A percentile compares a stretch with the other conserved stretches of the same genome.
These are phyloP conservation scores for Sylvia atricapilla DNA, from an alignment of 2,113 vertebrate genomes.

Conservation along the genomic window DNA sequence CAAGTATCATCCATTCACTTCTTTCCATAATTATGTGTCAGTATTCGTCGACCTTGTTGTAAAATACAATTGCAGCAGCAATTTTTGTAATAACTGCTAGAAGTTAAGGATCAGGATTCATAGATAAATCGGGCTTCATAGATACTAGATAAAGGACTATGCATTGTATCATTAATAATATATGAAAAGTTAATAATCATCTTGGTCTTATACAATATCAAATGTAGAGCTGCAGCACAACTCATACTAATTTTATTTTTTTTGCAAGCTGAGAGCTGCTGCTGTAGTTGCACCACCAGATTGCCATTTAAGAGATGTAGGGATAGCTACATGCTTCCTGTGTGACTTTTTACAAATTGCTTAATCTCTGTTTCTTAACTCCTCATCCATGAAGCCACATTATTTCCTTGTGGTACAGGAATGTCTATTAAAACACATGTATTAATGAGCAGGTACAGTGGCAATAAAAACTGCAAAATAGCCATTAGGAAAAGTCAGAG, in stretches of 20 bases:
- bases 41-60: neutral
- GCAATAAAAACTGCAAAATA: neutral
- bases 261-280: neutral
- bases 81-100: neutral
- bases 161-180: neutral
- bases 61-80: neutral
- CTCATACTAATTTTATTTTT: neutral
- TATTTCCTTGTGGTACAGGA: neutral
- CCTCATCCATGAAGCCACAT: neutral
- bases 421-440: neutral
- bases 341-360: conserved; percentile 21
- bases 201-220: neutral
- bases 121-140: neutral
- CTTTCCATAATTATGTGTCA: neutral
- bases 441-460: neutral
- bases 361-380: conserved; percentile 34
- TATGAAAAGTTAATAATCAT: neutral
- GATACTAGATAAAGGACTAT: neutral
- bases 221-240: neutral
- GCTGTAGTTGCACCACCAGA: neutral
- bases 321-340: conserved; percentile 22
- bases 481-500: neutral
- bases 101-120: neutral
- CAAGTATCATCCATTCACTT: neutral
- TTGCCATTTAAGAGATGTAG: neutral